These are phyloP conservation scores for Toxotes lorentzi DNA, from an alignment of 2,797 vertebrate genomes.

Conservation along the genomic window DNA sequence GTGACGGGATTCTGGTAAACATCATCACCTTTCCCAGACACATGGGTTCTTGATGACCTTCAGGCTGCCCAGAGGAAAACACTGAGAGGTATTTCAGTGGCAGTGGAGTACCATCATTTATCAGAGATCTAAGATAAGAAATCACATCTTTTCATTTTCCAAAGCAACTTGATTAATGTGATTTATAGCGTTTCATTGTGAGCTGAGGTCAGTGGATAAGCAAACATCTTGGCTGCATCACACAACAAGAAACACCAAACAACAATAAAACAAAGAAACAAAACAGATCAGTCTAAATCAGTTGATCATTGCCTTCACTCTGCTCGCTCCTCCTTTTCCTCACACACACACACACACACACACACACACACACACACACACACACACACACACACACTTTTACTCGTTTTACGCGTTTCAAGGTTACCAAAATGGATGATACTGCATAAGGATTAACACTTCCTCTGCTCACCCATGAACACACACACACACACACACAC, in stretches of 20 bases:
- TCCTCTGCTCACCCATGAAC: neutral
- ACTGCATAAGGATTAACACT: slow-evolving; percentile 30
- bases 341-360: neutral
- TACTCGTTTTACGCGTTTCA: slow-evolving; percentile 3
- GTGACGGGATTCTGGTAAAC: neutral
- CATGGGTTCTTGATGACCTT: slow-evolving; percentile 37
- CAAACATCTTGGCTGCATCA: neutral
- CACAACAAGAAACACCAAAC: neutral
- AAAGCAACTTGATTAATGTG: neutral
- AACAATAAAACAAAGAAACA: neutral
- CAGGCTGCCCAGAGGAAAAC: slow-evolving; percentile 25
- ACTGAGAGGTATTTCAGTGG: neutral
- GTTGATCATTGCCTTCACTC: neutral
- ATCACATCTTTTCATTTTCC: neutral
- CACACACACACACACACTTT: slow-evolving; percentile 4
- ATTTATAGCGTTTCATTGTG: neutral
- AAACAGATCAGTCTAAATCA: neutral
- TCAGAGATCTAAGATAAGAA: neutral
- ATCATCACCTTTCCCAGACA: slow-evolving; percentile 5
- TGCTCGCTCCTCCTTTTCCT: neutral
- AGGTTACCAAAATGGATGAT: slow-evolving; percentile 39
- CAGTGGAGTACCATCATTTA: neutral
- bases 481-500: neutral
- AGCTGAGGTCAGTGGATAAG: neutral
- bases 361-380: too few relatives aligned